phyloP scores from a whole-genome alignment of 1,140 invertebrate species.

The Heliconius hewitsoni region DNA sequence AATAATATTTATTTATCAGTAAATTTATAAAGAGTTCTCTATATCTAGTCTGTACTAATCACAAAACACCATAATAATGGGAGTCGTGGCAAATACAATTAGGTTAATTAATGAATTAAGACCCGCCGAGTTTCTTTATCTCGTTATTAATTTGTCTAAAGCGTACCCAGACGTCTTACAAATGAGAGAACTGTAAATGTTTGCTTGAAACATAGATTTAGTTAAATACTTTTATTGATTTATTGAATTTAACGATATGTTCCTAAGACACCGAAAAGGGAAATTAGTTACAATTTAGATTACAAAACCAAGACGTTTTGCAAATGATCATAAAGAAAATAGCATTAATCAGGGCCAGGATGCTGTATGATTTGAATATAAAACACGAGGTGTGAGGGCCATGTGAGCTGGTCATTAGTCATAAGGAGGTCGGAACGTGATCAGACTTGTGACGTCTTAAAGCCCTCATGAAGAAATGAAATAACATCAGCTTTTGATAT shows the following conservation, averaged over 20 bases:
- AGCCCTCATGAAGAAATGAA: slow-evolving; percentile 50
- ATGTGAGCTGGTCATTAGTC: slow-evolving; percentile 72
- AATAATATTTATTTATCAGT: background rate
- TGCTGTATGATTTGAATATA: slow-evolving; percentile 75
- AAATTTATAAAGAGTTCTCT: background rate
- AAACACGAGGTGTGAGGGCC: slow-evolving; percentile 48
- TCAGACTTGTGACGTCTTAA: slow-evolving; percentile 44
- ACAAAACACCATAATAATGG: slow-evolving; percentile 72
- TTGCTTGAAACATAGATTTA: slow-evolving; percentile 33
- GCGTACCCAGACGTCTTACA: slow-evolving; percentile 75
- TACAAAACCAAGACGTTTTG: slow-evolving; percentile 22
- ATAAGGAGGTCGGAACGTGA: slow-evolving; percentile 66
- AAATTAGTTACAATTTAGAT: slow-evolving; percentile 4
- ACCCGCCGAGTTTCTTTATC: slow-evolving; percentile 78
- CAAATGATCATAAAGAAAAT: slow-evolving; percentile 58
- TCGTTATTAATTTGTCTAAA: slow-evolving; percentile 80
- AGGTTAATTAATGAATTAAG: slow-evolving; percentile 82
- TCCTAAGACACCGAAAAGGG: background rate
- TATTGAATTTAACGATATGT: background rate
- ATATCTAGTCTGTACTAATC: slow-evolving; percentile 56
- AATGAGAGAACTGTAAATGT: slow-evolving; percentile 61
- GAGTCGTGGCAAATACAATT: slow-evolving; percentile 76
- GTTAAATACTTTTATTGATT: slow-evolving; percentile 20
- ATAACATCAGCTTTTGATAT: slow-evolving; percentile 28
- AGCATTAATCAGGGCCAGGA: slow-evolving; percentile 74